Evolutionary conservation across 2,113 vertebrate species (phyloP).

Genomic region (Seriola rivoliana): DNA sequence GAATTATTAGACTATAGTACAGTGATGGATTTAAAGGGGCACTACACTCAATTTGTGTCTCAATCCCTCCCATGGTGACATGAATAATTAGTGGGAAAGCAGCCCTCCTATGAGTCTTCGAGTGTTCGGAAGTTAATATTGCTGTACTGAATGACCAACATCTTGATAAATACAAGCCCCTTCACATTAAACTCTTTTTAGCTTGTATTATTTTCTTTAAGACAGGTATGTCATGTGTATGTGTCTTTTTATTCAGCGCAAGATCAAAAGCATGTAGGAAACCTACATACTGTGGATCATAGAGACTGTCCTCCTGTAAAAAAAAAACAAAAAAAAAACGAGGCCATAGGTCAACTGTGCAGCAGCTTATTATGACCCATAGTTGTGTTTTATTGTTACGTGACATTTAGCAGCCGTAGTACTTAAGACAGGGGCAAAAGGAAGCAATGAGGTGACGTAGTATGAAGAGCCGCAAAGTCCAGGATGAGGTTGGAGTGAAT

Average conservation of each 20-base stretch:
- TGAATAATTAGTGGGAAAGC: slow-evolving; percentile 80
- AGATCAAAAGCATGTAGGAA: neutral
- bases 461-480: too few species aligned
- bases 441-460: too few species aligned
- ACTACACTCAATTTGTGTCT: slow-evolving; percentile 82
- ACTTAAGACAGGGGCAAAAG: too few species aligned
- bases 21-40: slow-evolving; percentile 85
- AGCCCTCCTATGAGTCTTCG: slow-evolving; percentile 31
- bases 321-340: too few species aligned
- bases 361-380: too few species aligned
- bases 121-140: slow-evolving; percentile 38
- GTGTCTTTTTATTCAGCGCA: neutral
- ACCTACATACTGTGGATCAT: neutral
- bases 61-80: slow-evolving; percentile 79
- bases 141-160: slow-evolving; percentile 6
- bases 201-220: neutral
- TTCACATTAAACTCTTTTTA: neutral
- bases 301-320: too few species aligned
- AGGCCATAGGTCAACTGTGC: too few species aligned
- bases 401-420: too few species aligned
- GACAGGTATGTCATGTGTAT: neutral
- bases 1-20: slow-evolving; percentile 84
- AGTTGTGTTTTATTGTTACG: too few species aligned
- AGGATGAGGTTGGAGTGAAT: too few species aligned
- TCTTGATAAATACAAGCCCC: slow-evolving; percentile 10